Conservation (phyloP, 2,888 invertebrate species). For the Lepetodrilus schrolli region DNA sequence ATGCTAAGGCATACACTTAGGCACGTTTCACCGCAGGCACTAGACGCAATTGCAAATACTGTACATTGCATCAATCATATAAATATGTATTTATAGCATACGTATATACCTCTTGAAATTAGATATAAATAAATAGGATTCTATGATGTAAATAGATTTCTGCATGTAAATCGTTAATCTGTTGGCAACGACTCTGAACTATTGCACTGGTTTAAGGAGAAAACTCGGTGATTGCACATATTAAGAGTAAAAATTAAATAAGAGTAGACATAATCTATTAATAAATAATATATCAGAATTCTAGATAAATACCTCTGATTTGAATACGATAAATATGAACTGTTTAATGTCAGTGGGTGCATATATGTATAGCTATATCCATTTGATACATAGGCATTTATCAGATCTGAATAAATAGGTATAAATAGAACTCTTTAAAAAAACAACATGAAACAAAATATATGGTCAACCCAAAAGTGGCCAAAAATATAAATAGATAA, state of each 20-base stretch:
- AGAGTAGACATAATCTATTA: constrained; percentile 7
- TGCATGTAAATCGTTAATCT: background rate
- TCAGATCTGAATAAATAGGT: constrained; percentile 10
- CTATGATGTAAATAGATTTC: background rate
- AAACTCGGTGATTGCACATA: constrained; percentile 1
- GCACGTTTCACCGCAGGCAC: background rate
- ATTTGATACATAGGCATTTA: background rate
- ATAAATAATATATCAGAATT: constrained; percentile 4
- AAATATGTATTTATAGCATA: background rate
- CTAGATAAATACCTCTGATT: constrained; percentile 1
- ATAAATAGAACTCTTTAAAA: constrained; percentile 8
- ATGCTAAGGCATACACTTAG: constrained; percentile 7
- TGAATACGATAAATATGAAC: background rate
- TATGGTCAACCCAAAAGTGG: constrained; percentile 21
- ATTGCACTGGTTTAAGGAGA: constrained; percentile 1
- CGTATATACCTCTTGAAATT: background rate
- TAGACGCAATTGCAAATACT: background rate
- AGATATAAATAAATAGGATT: background rate
- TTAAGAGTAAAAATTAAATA: constrained; percentile 3
- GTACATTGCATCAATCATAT: background rate
- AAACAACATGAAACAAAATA: background rate
- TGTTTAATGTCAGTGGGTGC: background rate
- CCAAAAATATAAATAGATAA: background rate
- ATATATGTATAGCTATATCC: background rate
- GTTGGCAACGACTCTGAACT: background rate